Evolutionary conservation across 2,888 invertebrate species (phyloP).

Genomic region (Allygus modestus): DNA sequence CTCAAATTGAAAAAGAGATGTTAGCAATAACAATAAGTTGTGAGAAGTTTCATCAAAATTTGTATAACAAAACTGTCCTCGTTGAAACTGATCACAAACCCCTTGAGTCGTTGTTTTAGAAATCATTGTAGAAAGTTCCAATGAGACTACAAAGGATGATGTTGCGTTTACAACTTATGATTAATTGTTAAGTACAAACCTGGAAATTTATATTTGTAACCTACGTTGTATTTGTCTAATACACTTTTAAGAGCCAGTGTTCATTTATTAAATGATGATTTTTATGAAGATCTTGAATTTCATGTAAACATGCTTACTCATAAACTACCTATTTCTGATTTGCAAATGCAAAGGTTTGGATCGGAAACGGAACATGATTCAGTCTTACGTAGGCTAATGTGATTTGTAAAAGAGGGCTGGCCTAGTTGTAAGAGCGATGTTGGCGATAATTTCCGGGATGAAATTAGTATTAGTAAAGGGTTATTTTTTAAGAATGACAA

Average conservation of each 20-base stretch:
- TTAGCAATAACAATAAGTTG: constrained; percentile 71
- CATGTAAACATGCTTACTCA: not conserved
- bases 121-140: constrained; percentile 61
- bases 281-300: not conserved
- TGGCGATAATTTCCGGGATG: not conserved
- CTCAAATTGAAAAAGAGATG: constrained; percentile 73
- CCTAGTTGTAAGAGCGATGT: not conserved
- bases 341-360: not conserved
- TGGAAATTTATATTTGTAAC: constrained; percentile 66
- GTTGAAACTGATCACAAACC: constrained; percentile 72
- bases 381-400: not conserved
- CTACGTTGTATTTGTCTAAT: constrained; percentile 69
- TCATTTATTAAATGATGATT: not conserved
- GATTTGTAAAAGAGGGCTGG: not conserved
- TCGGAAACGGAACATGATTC: not conserved
- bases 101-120: constrained; percentile 70
- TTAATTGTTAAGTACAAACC: constrained; percentile 55
- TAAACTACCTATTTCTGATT: constrained; percentile 48
- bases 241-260: constrained; percentile 24
- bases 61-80: constrained; percentile 70
- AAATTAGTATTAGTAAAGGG: not conserved
- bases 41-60: constrained; percentile 72
- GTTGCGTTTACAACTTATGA: constrained; percentile 59
- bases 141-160: constrained; percentile 63
- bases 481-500: not conserved